phyloP scores from a whole-genome alignment of 1,140 invertebrate species.

The Euglossa dilemma region DNA sequence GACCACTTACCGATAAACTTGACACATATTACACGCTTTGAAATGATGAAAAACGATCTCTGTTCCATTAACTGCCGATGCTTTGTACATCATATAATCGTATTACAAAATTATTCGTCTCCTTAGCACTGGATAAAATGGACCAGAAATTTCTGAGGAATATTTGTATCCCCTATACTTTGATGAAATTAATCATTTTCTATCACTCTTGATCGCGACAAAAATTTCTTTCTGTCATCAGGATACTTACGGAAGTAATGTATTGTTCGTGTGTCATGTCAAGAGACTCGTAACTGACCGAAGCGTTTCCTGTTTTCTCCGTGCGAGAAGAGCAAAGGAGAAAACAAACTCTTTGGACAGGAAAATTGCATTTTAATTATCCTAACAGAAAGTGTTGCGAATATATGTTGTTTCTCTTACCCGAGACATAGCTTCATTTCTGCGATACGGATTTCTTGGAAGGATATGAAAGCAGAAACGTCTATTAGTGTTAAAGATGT shows the following conservation, averaged over 20 bases:
- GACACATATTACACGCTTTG: not conserved
- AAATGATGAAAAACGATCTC: not conserved
- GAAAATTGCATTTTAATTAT: not conserved
- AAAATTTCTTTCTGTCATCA: too few species aligned
- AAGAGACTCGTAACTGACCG: too few species aligned
- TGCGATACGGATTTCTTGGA: not conserved
- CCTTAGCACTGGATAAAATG: too few species aligned
- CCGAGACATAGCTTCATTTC: not conserved
- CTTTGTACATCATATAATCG: not conserved
- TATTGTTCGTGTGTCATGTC: too few species aligned
- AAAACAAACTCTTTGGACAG: not conserved
- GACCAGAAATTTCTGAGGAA: not conserved
- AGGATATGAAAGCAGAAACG: not conserved
- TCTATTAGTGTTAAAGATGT: constrained; percentile 19
- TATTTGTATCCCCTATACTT: not conserved
- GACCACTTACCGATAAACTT: constrained; percentile 12
- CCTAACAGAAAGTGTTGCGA: not conserved
- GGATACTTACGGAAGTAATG: too few species aligned
- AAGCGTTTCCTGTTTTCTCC: not conserved
- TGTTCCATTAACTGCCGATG: not conserved
- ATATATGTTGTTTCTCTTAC: not conserved
- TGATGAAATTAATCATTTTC: too few species aligned
- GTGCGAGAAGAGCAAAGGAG: not conserved
- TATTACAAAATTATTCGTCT: not conserved
- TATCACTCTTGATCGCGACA: too few species aligned